These are phyloP conservation scores for Xyrichtys novacula DNA, from an alignment of 2,797 vertebrate genomes.

Conservation along the genomic window DNA sequence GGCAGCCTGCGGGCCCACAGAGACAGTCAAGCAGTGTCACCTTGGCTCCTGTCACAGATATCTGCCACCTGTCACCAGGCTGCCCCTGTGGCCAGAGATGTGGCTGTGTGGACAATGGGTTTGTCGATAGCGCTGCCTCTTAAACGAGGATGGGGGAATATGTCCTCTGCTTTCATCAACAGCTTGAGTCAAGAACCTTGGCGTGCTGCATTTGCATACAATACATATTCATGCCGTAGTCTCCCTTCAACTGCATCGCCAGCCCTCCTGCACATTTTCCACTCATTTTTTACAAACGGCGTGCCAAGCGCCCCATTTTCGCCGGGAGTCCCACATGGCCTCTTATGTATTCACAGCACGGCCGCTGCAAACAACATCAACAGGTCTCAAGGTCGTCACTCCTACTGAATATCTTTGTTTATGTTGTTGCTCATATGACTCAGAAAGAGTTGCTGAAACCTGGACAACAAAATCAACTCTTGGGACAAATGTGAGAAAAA, in stretches of 20 bases:
- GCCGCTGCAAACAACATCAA: conserved; percentile 65
- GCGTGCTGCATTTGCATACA: conserved; percentile 74
- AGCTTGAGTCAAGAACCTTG: conserved; percentile 72
- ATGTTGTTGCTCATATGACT: conserved; percentile 15
- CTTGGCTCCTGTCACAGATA: conserved; percentile 79
- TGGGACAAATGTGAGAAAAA: conserved; percentile 27
- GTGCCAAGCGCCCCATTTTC: conserved; percentile 60
- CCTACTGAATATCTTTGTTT: conserved; percentile 35
- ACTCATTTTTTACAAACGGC: conserved; percentile 69
- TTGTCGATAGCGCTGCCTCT: conserved; percentile 66
- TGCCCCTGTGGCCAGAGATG: conserved; percentile 55
- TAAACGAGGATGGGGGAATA: conserved; percentile 52
- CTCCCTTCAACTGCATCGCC: conserved; percentile 63
- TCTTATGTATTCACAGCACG: conserved; percentile 68
- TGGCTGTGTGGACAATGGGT: conserved; percentile 59
- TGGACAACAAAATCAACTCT: conserved; percentile 13
- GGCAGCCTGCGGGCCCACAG: conserved; percentile 42
- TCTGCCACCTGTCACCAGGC: conserved; percentile 75
- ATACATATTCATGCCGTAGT: conserved; percentile 80
- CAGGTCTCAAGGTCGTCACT: conserved; percentile 81
- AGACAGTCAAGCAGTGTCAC: conserved; percentile 69
- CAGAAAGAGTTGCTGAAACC: conserved; percentile 26
- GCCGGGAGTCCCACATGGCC: conserved; percentile 60
- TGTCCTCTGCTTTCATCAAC: conserved; percentile 77
- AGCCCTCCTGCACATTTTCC: conserved; percentile 64